phyloP scores from a whole-genome alignment of 2,797 vertebrate species.

The Sorex maritimensis region DNA sequence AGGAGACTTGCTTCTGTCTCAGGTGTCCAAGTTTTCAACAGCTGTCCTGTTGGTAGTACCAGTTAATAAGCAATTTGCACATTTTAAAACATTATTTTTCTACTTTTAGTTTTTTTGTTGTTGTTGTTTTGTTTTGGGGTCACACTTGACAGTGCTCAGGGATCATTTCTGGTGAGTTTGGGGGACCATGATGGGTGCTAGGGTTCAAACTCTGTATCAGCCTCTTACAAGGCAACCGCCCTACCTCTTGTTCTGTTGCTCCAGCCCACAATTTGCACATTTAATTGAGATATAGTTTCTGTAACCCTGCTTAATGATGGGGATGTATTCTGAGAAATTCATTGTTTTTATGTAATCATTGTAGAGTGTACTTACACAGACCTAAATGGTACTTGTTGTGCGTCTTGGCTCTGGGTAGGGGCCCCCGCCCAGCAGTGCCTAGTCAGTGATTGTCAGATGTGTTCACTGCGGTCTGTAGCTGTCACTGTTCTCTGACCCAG shows the following conservation, averaged over 20 bases:
- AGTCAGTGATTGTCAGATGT: background rate
- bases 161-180: too few relatives aligned
- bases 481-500: background rate
- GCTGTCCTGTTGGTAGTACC: too few relatives aligned
- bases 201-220: too few relatives aligned
- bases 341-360: background rate
- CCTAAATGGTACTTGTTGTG: background rate
- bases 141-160: too few relatives aligned
- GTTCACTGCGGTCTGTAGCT: background rate
- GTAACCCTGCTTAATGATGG: background rate
- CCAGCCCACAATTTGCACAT: background rate
- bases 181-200: too few relatives aligned
- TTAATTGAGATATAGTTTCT: slow-evolving; percentile 31
- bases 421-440: background rate
- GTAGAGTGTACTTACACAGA: background rate
- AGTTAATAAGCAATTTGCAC: background rate
- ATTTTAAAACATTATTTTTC: background rate
- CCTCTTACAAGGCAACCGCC: too few relatives aligned
- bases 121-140: too few relatives aligned
- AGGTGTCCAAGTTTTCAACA: too few relatives aligned
- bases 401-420: background rate
- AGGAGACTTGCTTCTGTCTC: background rate
- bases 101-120: too few relatives aligned
- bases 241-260: too few relatives aligned
- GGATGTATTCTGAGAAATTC: background rate